Evolutionary conservation across 2,797 vertebrate species (phyloP).

Genomic region (Danio tinwini): DNA sequence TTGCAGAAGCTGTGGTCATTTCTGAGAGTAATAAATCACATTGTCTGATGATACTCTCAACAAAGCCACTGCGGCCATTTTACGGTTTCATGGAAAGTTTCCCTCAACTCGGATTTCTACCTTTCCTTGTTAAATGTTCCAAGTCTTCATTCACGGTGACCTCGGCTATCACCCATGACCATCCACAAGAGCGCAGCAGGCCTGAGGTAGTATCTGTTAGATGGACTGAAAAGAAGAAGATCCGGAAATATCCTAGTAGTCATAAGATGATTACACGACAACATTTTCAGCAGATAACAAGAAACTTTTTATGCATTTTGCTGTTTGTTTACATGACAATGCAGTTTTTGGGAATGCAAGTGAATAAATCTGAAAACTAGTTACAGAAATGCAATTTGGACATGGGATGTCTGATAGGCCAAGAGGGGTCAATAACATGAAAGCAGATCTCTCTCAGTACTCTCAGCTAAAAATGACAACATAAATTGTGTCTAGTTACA

Average conservation of each 20-base stretch:
- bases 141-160: not conserved
- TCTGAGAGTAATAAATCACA: conserved; percentile 26
- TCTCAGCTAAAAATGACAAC: too few relatives aligned
- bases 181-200: not conserved
- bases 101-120: conserved; percentile 3
- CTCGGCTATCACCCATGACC: conserved; percentile 5
- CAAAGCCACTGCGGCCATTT: not conserved
- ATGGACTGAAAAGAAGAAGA: not conserved
- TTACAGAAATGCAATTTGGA: too few relatives aligned
- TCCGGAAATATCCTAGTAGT: not conserved
- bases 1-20: conserved; percentile 26
- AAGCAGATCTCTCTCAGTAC: too few relatives aligned
- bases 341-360: too few relatives aligned
- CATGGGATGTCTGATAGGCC: too few relatives aligned
- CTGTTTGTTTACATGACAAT: too few relatives aligned
- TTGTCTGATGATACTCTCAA: conserved; percentile 3
- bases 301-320: too few relatives aligned
- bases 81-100: not conserved
- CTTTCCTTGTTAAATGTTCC: conserved; percentile 22
- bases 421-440: too few relatives aligned
- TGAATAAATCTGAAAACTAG: too few relatives aligned
- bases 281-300: too few relatives aligned
- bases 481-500: too few relatives aligned
- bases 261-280: too few relatives aligned
- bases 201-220: not conserved